A percentile compares a stretch with the other conserved stretches of the same genome.
phyloP scores from a whole-genome alignment of 2,797 vertebrate genomes.

The Myotis findleyi region DNA sequence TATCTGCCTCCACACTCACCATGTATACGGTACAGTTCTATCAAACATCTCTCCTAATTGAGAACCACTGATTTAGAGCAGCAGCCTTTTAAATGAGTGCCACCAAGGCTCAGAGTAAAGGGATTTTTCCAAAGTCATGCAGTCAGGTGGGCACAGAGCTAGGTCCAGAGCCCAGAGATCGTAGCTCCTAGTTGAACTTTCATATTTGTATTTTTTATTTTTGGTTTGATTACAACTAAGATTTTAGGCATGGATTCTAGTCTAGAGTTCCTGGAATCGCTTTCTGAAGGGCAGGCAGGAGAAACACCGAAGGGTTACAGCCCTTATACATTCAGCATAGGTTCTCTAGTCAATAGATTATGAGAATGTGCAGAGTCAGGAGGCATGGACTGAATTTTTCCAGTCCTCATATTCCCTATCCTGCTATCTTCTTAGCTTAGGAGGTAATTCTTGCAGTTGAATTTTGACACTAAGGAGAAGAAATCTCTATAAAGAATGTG shows the following conservation, averaged over 20 bases:
- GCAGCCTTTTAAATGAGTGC: neutral
- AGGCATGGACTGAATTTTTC: neutral
- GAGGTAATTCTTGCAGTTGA: neutral
- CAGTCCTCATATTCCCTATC: neutral
- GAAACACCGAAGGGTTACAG: neutral
- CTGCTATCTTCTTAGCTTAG: neutral
- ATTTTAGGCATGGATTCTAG: neutral
- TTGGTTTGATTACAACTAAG: neutral
- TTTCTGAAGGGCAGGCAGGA: neutral
- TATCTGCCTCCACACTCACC: neutral
- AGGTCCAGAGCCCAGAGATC: neutral
- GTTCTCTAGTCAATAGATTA: neutral
- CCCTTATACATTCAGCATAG: neutral
- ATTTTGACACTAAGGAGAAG: neutral
- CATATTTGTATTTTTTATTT: constrained; percentile 11
- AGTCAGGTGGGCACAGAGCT: neutral
- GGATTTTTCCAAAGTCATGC: neutral
- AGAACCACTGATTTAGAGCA: neutral
- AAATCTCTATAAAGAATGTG: neutral
- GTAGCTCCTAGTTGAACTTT: neutral
- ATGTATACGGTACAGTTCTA: neutral
- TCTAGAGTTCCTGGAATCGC: neutral
- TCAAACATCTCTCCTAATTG: neutral
- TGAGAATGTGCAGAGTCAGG: neutral
- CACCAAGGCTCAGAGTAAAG: neutral